Evolutionary conservation across 2,888 invertebrate genomes (phyloP).

Genomic region (Oithona nana): DNA sequence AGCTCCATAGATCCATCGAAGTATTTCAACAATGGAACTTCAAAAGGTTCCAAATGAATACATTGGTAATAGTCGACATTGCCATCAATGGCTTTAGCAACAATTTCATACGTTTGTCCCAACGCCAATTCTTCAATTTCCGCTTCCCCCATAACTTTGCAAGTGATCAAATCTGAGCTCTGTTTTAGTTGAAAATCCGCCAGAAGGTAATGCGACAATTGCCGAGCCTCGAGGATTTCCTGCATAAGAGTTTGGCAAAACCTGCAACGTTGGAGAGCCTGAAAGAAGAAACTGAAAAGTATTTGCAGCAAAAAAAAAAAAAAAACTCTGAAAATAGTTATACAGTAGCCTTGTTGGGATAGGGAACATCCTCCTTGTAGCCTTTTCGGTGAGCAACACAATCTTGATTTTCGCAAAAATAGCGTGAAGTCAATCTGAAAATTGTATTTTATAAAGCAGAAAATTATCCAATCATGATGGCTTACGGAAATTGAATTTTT

Average conservation of each 20-base stretch:
- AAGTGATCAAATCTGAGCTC: no score
- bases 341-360: no score
- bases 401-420: neutral
- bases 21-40: no score
- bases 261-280: neutral
- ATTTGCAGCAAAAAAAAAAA: neutral
- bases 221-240: neutral
- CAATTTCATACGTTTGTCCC: neutral
- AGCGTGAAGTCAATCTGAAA: neutral
- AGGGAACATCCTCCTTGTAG: neutral
- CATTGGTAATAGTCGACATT: neutral
- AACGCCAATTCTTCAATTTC: neutral
- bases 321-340: neutral
- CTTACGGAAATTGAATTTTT: neutral
- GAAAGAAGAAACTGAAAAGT: neutral
- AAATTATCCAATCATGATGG: neutral
- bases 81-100: neutral
- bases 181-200: neutral
- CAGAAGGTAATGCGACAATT: neutral
- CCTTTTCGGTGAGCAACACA: neutral
- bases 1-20: no score
- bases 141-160: neutral
- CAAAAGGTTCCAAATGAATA: neutral
- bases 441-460: neutral
- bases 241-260: neutral